These are phyloP conservation scores for Eristalinus sepulchralis DNA, from an alignment of 2,888 invertebrate species.

Conservation along the genomic window DNA sequence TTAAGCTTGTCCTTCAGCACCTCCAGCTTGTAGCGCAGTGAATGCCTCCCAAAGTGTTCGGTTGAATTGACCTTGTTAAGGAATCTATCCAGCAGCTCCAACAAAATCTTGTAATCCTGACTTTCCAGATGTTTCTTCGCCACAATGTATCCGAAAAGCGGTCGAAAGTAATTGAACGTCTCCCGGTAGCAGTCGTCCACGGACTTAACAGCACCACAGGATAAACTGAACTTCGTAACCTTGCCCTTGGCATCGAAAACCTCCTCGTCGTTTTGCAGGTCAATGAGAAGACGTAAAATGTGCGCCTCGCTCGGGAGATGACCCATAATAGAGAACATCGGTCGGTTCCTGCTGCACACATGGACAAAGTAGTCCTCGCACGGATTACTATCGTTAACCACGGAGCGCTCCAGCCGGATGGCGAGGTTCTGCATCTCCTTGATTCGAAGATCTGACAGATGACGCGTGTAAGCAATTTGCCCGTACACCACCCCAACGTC, in stretches of 20 bases:
- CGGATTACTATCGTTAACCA: conserved; percentile 76
- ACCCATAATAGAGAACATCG: conserved; percentile 78
- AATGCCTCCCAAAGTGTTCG: conserved; percentile 72
- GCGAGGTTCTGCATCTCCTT: conserved; percentile 76
- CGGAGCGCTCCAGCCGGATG: conserved; percentile 74
- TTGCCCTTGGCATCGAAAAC: conserved; percentile 79
- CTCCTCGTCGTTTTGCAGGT: conserved; percentile 75
- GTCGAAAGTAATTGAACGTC: conserved; percentile 78
- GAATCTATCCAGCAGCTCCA: conserved; percentile 74
- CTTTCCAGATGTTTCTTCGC: conserved; percentile 74
- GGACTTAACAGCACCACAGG: conserved; percentile 76
- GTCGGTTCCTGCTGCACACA: conserved; percentile 77
- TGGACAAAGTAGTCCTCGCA: conserved; percentile 78
- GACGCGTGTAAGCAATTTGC: conserved; percentile 75
- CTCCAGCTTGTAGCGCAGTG: conserved; percentile 73
- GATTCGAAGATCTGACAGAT: conserved; percentile 76
- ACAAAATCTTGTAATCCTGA: conserved; percentile 75
- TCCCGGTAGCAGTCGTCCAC: conserved; percentile 79
- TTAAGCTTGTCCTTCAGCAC: conserved; percentile 75
- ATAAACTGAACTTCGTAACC: conserved; percentile 77
- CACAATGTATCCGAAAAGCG: conserved; percentile 78
- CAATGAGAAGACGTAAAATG: conserved; percentile 75
- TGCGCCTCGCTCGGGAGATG: conserved; percentile 74
- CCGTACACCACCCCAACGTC: conserved; percentile 34
- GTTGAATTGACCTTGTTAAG: conserved; percentile 71